Base-by-base conservation (phyloP, 2,797 vertebrate species). In the Geotrypetes seraphini region DNA sequence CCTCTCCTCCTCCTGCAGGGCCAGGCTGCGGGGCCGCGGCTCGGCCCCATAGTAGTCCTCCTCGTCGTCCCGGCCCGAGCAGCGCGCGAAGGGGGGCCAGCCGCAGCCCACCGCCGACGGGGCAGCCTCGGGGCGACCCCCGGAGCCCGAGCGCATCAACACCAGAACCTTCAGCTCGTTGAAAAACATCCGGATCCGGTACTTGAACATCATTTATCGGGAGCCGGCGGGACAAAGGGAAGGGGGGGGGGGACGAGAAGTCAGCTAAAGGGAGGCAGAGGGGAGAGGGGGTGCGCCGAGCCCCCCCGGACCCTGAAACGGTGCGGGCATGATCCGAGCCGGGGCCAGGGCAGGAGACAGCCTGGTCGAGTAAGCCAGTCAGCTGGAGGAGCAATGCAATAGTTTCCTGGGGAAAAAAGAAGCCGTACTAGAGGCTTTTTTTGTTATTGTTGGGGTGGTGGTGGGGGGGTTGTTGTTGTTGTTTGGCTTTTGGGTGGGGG, bases 161-260 rank as follows among this genome's bases (percentile, higher is more conserved):
- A 90, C 89, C 81, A 92, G 79, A 69, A 92, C 88, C 74, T 94
- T 94, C 62, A 94, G 89, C 84, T 94, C 90, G 69, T 94, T 92
- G 55, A 92, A 89, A 87, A 94, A 91, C 91, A 91, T 92, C 81
- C 91, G 91, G 83, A 92, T 88, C 84, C 90, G 87, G 70, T 92
- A 92, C 81, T 94, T 94, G 74, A 92, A 91, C 91, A 94, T 94
- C 78, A 81, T 91, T 73, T 70, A 68, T 62, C 55, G 45, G 51
- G 37, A 35, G 37, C n/a, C 50, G 28, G 26, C 11, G 16, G n/a
- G n/a, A n/a, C n/a, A n/a, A 39, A 19, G 31, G 19, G n/a, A n/a
- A 6, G 20, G 25, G 26, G 24, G 22, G 23, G 22, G 18, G 14
- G 3, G 25, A 25, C 26, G n/a, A 15, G 4, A 6, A n/a, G n/a